Percentiles rank a stretch among this genome's conserved stretches.
These are phyloP conservation scores for Gallirallus australis DNA, from an alignment of 2,797 vertebrate genomes.

Conservation along the genomic window DNA sequence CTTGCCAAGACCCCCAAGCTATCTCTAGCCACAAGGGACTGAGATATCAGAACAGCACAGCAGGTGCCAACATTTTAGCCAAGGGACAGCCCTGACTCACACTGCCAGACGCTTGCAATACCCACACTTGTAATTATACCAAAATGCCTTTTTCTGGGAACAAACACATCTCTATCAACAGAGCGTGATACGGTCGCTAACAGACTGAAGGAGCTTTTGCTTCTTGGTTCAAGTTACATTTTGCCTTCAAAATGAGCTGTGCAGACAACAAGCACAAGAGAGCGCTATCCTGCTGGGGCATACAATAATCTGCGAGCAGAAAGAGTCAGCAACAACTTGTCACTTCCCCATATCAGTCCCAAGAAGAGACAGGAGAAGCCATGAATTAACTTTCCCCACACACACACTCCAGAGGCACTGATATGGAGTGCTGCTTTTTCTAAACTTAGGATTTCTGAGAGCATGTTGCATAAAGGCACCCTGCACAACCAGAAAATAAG, in stretches of 20 bases:
- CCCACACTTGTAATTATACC: background rate
- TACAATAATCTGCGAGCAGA: background rate
- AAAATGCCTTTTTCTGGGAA: rapidly evolving
- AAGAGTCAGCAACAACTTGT: background rate
- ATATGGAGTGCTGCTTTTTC: background rate
- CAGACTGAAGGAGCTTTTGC: background rate
- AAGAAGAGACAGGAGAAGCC: background rate
- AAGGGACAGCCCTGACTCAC: background rate
- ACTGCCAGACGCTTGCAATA: background rate
- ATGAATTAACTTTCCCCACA: background rate
- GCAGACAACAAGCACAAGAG: background rate
- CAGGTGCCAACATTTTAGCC: background rate
- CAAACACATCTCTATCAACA: background rate
- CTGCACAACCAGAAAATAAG: background rate
- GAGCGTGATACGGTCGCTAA: rapidly evolving
- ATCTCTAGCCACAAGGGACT: background rate
- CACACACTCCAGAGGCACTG: background rate
- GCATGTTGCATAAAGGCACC: background rate
- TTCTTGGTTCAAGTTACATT: background rate
- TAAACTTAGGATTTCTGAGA: background rate
- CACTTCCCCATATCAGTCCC: background rate
- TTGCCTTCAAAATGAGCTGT: background rate
- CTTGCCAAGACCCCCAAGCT: background rate
- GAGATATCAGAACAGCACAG: background rate
- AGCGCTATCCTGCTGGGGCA: background rate